Percentiles rank a stretch among this genome's conserved stretches.
These are phyloP conservation scores for Grantiella picta DNA, from an alignment of 2,113 vertebrate species.

Conservation along the genomic window DNA sequence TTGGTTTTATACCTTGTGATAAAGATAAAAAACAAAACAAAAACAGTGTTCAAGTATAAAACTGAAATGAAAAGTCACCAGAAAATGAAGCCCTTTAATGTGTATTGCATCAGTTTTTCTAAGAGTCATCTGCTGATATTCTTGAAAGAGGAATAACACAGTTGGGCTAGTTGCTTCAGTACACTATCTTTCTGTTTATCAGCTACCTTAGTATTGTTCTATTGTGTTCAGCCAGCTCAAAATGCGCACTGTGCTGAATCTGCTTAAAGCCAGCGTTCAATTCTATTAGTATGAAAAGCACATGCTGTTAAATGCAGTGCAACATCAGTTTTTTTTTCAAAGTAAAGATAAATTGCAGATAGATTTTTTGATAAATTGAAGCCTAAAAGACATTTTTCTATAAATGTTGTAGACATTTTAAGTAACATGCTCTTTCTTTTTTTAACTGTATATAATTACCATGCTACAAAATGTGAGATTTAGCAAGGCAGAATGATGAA, in stretches of 20 bases:
- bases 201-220: background rate
- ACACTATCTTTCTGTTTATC: background rate
- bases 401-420: background rate
- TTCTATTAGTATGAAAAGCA: background rate
- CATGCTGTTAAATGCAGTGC: background rate
- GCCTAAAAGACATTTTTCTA: background rate
- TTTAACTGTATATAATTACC: background rate
- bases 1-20: background rate
- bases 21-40: background rate
- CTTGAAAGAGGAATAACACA: background rate
- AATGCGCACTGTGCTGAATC: background rate
- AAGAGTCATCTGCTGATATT: background rate
- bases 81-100: background rate
- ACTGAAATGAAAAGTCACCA: background rate
- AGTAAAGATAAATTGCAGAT: background rate
- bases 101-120: background rate
- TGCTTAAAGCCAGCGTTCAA: background rate
- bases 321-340: background rate
- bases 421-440: background rate
- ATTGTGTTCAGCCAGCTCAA: background rate
- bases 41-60: background rate
- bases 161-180: background rate
- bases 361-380: background rate
- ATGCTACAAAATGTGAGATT: background rate
- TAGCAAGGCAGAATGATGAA: background rate